phyloP scores from a whole-genome alignment of 2,888 invertebrate genomes.

The Clitarchus hookeri region DNA sequence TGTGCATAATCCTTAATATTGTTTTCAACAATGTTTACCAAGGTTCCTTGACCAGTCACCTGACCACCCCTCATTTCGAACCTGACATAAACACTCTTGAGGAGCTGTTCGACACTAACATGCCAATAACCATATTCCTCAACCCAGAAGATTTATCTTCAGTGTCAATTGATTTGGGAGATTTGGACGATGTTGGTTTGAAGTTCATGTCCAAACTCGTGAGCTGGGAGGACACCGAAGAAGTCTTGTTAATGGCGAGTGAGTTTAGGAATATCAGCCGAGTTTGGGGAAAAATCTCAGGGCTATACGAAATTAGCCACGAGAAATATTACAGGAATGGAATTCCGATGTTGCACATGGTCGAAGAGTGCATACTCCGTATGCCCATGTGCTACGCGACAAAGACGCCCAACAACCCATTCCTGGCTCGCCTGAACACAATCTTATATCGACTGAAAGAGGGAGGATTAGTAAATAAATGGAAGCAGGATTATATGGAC shows the following conservation, averaged over 20 bases:
- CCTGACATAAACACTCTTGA: not conserved
- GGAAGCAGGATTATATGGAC: not conserved
- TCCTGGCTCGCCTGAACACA: not conserved
- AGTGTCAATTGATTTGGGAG: not conserved
- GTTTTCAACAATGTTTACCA: not conserved
- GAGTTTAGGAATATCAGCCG: not conserved
- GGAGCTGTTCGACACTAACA: not conserved
- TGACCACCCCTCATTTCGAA: not conserved
- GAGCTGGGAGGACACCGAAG: not conserved
- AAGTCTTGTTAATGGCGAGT: not conserved
- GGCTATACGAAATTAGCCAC: not conserved
- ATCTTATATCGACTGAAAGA: not conserved
- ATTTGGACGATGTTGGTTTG: not conserved
- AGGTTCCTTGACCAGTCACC: constrained; percentile 3
- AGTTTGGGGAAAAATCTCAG: not conserved
- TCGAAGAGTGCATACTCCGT: not conserved
- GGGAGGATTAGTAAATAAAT: not conserved
- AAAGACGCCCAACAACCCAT: constrained; percentile 16
- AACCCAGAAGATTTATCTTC: not conserved
- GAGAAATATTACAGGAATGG: not conserved
- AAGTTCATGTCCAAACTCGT: not conserved
- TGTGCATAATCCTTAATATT: not conserved
- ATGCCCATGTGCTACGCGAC: constrained; percentile 12
- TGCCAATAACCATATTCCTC: not conserved
- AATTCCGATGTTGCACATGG: not conserved